Conservation (phyloP, 2,797 vertebrate species). For the Rhabdomys pumilio region DNA sequence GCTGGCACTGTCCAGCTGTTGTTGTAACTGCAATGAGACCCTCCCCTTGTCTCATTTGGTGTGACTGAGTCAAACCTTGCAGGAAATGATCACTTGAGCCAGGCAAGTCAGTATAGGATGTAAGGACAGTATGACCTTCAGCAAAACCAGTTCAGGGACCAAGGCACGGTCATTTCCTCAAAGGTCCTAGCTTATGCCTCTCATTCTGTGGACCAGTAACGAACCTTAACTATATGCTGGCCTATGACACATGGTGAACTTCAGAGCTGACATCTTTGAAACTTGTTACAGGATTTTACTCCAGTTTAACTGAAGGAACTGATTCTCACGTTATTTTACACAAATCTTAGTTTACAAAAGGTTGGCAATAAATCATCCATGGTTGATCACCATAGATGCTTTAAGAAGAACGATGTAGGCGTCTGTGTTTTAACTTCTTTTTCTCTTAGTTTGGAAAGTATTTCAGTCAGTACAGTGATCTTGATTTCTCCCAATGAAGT, state of each 20-base stretch:
- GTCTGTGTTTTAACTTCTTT: not conserved
- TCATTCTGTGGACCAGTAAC: not conserved
- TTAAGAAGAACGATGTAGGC: not conserved
- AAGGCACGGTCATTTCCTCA: not conserved
- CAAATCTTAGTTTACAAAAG: not conserved
- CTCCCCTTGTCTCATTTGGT: not conserved
- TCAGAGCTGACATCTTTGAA: not conserved
- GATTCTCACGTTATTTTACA: constrained; percentile 39
- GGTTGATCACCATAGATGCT: not conserved
- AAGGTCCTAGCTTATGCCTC: not conserved
- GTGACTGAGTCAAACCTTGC: not conserved
- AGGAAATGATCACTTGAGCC: not conserved
- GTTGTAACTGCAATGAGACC: not conserved
- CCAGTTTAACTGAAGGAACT: not conserved
- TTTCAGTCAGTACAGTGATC: not conserved
- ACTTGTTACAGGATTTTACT: not conserved
- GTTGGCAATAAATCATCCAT: constrained; percentile 14
- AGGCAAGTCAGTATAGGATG: not conserved
- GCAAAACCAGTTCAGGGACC: not conserved
- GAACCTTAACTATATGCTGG: not conserved
- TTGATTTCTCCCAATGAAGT: constrained; percentile 12
- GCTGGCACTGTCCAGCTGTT: not conserved
- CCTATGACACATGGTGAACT: not conserved
- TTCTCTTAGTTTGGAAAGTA: not conserved
- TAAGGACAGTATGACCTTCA: not conserved